These are phyloP conservation scores for Capromys pilorides DNA, from an alignment of 2,797 vertebrate genomes.

Conservation along the genomic window DNA sequence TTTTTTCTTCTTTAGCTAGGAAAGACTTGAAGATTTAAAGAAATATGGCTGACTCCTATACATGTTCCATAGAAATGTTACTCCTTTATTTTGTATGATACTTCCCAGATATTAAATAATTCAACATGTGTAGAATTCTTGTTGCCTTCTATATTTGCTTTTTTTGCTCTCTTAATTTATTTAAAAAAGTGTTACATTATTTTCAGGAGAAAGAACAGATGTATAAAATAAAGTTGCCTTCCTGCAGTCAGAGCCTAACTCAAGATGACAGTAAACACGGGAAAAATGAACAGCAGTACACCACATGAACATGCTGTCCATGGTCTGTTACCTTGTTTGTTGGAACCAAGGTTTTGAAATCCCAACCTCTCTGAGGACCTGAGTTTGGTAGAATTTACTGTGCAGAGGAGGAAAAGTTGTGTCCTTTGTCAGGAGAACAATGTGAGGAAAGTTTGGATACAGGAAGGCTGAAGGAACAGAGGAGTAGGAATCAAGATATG, in stretches of 20 bases:
- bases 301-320: not conserved
- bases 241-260: not conserved
- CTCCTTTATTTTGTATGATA: not conserved
- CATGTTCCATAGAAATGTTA: not conserved
- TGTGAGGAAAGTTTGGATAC: not conserved
- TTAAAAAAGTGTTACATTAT: not conserved
- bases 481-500: not conserved
- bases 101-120: not conserved
- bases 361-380: not conserved
- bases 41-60: not conserved
- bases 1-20: not conserved
- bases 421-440: not conserved
- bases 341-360: conserved; percentile 4
- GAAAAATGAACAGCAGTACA: not conserved
- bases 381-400: not conserved
- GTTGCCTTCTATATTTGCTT: not conserved
- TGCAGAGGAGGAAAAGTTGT: not conserved
- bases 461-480: not conserved
- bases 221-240: not conserved
- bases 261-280: not conserved
- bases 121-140: not conserved
- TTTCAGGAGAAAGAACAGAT: not conserved
- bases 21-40: not conserved
- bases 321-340: not conserved
- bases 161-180: not conserved